Base-by-base conservation (phyloP, 1,140 invertebrate genomes). In the Sycobia sp. region DNA sequence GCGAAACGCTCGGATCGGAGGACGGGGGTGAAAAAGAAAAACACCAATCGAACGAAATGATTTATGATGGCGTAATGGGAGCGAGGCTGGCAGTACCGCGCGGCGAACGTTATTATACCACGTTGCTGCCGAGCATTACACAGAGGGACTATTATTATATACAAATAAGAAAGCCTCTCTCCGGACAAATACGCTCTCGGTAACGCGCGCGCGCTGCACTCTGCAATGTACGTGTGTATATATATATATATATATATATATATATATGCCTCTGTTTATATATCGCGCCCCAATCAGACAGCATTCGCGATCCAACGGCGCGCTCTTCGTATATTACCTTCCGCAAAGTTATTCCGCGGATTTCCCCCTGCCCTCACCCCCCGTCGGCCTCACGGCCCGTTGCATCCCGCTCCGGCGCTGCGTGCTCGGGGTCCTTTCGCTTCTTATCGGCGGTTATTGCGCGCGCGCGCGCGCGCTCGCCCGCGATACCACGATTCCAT, bases 11-110 rank as follows among this genome's bases (percentile, higher is more conserved):
- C 44, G n/a, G 16, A 27, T 50, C 66, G 57, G 22, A 5, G 4
- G n/a, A n/a, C 3, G 11, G 2, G 14, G 14, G 14, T 7, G 5
- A 51, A 4, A 18, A 20, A 36, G n/a, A 29, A 18, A 49, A 16
- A 11, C 5, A 9, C 32, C 14, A 56, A 29, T 16, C 11, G 41
- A 58, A 68, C 69, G 69, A 59, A 66, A 69, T 75, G 74, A 78
- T 76, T 78, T 76, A 76, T 79, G 76, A 74, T 72, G 67, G 72
- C 65, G 74, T 78, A 77, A 80, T 76, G 68, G 68, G 71, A 71
- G 69, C 62, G 67, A 65, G 66, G 69, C 74, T 71, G 71, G 70
- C n/a, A n/a, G n/a, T n/a, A 70, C 65, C 67, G 62, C 18, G 46
- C 67, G 67, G 13, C 44, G 44, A 32, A 4, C 29, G 29, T 4